Conservation (phyloP, 2,888 invertebrate species). For the Drosophila quasianomalipes region DNA sequence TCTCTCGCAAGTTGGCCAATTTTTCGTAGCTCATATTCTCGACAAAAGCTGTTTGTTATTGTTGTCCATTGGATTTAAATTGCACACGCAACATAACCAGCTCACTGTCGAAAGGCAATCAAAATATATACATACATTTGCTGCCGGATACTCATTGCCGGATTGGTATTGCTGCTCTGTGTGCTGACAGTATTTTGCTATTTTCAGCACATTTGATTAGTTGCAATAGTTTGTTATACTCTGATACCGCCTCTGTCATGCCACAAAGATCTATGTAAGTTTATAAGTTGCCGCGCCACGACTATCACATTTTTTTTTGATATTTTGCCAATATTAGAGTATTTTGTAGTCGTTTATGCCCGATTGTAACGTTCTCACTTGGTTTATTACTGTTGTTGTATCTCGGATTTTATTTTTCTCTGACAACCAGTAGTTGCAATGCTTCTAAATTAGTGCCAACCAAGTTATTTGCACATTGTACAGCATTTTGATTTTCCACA, state of each 20-base stretch:
- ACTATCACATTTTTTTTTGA: background rate
- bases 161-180: background rate
- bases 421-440: background rate
- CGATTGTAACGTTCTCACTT: background rate
- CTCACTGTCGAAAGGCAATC: conserved; percentile 46
- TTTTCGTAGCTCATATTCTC: conserved; percentile 19
- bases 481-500: background rate
- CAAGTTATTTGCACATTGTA: background rate
- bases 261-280: background rate
- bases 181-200: conserved; percentile 17
- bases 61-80: conserved; percentile 48
- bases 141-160: conserved; percentile 17
- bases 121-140: conserved; percentile 27
- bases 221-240: background rate
- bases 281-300: background rate
- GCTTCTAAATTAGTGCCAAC: background rate
- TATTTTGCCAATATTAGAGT: background rate
- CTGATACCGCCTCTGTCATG: background rate
- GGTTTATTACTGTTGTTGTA: too few relatives aligned
- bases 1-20: conserved; percentile 4
- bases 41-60: conserved; percentile 15
- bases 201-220: conserved; percentile 35
- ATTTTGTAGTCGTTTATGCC: background rate
- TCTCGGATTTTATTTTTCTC: background rate
- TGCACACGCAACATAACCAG: conserved; percentile 37